These are phyloP conservation scores for Ciona savignyi DNA, from an alignment of 23 tunicate species.

Conservation along the genomic window DNA sequence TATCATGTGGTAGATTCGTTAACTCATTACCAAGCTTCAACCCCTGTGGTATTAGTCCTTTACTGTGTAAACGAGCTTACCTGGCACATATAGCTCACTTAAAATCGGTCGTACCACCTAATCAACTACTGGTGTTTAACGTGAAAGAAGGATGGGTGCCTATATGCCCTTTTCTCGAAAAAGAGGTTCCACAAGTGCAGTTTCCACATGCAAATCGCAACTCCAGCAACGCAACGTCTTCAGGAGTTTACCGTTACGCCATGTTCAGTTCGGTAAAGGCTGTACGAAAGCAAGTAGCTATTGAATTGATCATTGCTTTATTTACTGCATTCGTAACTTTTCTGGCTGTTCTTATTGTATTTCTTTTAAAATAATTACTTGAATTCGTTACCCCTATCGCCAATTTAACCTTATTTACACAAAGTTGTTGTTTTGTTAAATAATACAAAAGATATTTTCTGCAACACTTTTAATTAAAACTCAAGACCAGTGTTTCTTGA, in stretches of 20 bases:
- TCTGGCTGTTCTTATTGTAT: not conserved
- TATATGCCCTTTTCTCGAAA: conserved; percentile 6
- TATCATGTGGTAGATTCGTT: conserved; percentile 1
- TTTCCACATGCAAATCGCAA: conserved; percentile 14
- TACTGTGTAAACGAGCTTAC: conserved; percentile 11
- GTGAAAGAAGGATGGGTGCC: conserved; percentile 25
- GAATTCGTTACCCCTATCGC: not conserved
- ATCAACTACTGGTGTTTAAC: conserved; percentile 4
- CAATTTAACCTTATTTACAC: not conserved
- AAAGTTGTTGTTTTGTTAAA: too few relatives aligned
- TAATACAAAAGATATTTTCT: too few relatives aligned
- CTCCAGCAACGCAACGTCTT: conserved; percentile 2
- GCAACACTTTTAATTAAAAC: too few relatives aligned
- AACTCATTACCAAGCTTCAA: not conserved
- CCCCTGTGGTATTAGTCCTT: not conserved
- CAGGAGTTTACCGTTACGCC: not conserved
- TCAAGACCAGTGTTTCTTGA: conserved; percentile 19
- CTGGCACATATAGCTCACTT: conserved; percentile 2
- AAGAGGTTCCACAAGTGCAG: not conserved
- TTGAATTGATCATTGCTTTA: not conserved
- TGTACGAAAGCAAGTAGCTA: not conserved
- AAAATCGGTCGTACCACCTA: not conserved
- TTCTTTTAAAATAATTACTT: conserved; percentile 1
- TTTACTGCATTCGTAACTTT: not conserved
- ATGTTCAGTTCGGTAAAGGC: conserved; percentile 1